Conservation (phyloP, 2,797 vertebrate species). For the Cirrhinus molitorella region DNA sequence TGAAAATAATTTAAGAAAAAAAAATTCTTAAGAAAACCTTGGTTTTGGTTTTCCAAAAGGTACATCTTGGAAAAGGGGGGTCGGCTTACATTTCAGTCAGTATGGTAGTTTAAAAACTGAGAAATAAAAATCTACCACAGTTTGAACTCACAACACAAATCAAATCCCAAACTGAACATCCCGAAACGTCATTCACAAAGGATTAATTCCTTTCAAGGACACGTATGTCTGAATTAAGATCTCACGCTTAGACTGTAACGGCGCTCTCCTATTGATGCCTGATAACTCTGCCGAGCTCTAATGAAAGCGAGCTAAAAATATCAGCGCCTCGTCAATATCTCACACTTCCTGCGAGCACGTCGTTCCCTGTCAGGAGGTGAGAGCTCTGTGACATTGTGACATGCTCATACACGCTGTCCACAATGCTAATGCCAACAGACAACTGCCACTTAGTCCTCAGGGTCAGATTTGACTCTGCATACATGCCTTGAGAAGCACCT, state of each 20-base stretch:
- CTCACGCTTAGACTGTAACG: neutral
- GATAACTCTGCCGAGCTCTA: constrained; percentile 33
- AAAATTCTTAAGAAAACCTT: no score
- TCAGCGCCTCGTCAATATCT: constrained; percentile 45
- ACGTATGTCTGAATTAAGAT: constrained; percentile 12
- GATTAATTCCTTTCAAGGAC: constrained; percentile 11
- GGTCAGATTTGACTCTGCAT: constrained; percentile 30
- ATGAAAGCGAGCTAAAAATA: constrained; percentile 54
- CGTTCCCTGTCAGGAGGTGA: constrained; percentile 37
- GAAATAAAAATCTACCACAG: neutral
- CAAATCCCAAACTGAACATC: neutral
- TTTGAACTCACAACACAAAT: neutral
- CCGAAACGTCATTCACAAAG: neutral
- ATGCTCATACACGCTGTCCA: constrained; percentile 46
- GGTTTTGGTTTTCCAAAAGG: no score
- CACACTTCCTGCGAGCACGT: constrained; percentile 26
- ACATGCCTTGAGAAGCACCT: constrained; percentile 31
- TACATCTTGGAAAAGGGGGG: no score
- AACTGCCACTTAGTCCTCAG: constrained; percentile 35
- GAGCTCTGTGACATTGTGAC: constrained; percentile 40
- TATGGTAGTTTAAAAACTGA: neutral
- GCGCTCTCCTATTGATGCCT: constrained; percentile 21
- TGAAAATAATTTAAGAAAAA: no score
- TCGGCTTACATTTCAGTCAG: no score
- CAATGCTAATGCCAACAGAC: constrained; percentile 51